Base-by-base conservation (phyloP, 2,888 invertebrate species). In the Hymenopus coronatus region DNA sequence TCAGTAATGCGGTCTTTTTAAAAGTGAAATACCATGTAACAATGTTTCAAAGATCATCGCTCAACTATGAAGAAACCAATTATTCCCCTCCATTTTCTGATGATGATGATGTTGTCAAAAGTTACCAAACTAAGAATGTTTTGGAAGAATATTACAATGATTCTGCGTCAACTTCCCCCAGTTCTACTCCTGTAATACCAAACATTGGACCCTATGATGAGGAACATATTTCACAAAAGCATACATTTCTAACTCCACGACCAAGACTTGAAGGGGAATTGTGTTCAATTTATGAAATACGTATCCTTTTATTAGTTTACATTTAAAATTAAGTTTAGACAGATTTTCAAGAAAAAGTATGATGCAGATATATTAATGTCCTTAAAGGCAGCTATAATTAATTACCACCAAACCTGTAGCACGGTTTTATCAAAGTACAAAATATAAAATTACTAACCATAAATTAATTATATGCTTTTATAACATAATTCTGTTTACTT, bases 221-320 rank as follows among this genome's bases (percentile, higher is more conserved):
- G 30, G 30, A 25, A 81, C 6, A 25, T 12, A 12, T 40, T 40
- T 54, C n/a, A 8, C 46, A 28, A 54, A 9, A 46, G 27, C n/a
- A 2, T 20, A n/a, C 14, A n/a, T 9, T 3, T 86, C 0, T 20
- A 46, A 33, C 54, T 33, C 30, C 28, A 28, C 27, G 8, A 33
- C 46, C n/a, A 83, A 88, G 89, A 87, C 70, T 70, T 70, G 54
- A 85, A 25, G 90, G 90, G 27, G 91, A 91, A 87, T 89, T 91
- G 12, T 89, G 92, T 87, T 91, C 91, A 15, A 90, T 92, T 88
- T 88, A 91, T 90, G 92, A 92, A 91, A 91, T 92, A 82, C 91
- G 92, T 92, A 92, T 91, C 91, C 91, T 92, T 92, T 91, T 89
- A 15, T 88, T 84, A 40, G 25, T 14, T 33, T 46, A 40, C 25